Evolutionary conservation across 1,140 invertebrate genomes (phyloP).

Genomic region (Oedothorax gibbosus): DNA sequence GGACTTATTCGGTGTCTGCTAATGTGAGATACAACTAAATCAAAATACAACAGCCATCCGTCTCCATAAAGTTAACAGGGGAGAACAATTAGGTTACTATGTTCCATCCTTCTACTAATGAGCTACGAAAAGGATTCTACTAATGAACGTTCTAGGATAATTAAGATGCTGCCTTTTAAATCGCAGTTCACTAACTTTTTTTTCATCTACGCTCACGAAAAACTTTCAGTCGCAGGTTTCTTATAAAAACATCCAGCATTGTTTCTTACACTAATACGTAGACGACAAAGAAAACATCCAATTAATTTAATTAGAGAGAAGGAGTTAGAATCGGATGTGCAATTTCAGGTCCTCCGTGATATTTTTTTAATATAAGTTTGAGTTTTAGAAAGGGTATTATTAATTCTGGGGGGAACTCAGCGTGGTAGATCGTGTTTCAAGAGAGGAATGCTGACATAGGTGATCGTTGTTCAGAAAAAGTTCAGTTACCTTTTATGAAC

Average conservation of each 20-base stretch:
- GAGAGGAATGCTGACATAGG: no score
- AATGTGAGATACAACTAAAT: no score
- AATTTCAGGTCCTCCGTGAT: background rate
- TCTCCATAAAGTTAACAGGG: conserved; percentile 37
- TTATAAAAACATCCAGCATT: conserved; percentile 22
- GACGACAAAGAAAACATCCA: conserved; percentile 48
- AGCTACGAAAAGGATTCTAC: conserved; percentile 2
- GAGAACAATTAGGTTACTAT: conserved; percentile 43
- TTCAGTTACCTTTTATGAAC: no score
- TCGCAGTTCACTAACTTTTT: conserved; percentile 2
- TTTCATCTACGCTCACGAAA: background rate
- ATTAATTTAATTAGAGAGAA: conserved; percentile 52
- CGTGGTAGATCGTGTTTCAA: no score
- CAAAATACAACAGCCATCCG: background rate
- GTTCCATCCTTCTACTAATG: conserved; percentile 50
- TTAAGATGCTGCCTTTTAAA: conserved; percentile 35
- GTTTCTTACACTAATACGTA: conserved; percentile 27
- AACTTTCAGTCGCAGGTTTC: conserved; percentile 7
- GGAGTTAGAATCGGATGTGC: background rate
- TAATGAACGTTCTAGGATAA: conserved; percentile 9
- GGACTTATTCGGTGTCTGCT: no score
- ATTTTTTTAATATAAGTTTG: background rate
- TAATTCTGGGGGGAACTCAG: no score
- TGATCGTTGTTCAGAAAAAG: no score
- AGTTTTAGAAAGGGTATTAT: no score